These are phyloP conservation scores for Aurelia aurita DNA, from an alignment of 30 jellyfish, hydroid and myxozoan genomes.

Conservation along the genomic window DNA sequence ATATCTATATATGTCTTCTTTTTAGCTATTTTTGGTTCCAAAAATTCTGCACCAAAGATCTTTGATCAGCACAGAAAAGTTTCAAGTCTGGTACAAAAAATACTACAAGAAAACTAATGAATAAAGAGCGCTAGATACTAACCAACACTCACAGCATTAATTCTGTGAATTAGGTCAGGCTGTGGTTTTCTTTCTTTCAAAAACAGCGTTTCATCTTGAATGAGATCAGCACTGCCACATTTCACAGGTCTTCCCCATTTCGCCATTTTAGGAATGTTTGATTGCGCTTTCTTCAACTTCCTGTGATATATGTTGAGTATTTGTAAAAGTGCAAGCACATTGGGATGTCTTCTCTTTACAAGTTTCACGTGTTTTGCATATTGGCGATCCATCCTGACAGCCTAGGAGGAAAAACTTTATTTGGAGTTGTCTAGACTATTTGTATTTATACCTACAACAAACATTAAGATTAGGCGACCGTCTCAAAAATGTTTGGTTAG, in stretches of 20 bases:
- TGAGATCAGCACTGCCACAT: background rate
- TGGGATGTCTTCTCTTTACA: background rate
- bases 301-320: slow-evolving; percentile 26
- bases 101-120: too few relatives aligned
- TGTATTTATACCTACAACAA: too few relatives aligned
- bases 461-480: too few relatives aligned
- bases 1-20: too few relatives aligned
- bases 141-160: background rate
- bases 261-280: background rate
- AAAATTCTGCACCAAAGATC: too few relatives aligned
- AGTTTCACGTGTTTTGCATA: too few relatives aligned
- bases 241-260: slow-evolving; percentile 29
- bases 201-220: slow-evolving; percentile 13
- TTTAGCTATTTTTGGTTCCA: too few relatives aligned
- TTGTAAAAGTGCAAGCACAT: slow-evolving; percentile 37
- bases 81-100: background rate
- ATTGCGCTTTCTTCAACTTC: slow-evolving; percentile 9
- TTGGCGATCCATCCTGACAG: too few relatives aligned
- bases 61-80: background rate
- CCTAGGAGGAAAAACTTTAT: too few relatives aligned
- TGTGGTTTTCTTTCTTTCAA: background rate
- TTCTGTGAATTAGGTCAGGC: slow-evolving; percentile 20
- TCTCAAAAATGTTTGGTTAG: too few relatives aligned
- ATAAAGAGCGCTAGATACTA: background rate
- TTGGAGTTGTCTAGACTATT: too few relatives aligned